Conservation (phyloP, 53 echinoderm and acorn worm genomes). For the Holothuria scabra region DNA sequence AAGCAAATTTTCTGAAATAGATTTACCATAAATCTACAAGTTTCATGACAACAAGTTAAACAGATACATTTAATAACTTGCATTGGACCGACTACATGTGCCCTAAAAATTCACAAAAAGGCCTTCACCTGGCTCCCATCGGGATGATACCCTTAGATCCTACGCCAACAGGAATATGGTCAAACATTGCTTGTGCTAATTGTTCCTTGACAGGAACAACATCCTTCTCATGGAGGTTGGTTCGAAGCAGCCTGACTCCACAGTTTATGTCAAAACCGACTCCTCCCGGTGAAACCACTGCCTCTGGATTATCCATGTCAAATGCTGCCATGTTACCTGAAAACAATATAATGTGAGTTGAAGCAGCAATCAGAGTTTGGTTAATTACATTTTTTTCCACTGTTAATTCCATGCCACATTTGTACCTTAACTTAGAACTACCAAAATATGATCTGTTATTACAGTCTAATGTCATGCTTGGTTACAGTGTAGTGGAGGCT, state of each 20-base stretch:
- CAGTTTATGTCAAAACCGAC: constrained; percentile 99
- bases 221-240: constrained; percentile 84
- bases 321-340: constrained; percentile 99
- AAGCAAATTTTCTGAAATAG: too few relatives aligned
- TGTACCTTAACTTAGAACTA: too few relatives aligned
- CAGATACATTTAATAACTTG: too few relatives aligned
- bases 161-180: constrained; percentile 99
- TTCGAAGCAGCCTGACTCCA: constrained; percentile 91
- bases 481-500: too few relatives aligned
- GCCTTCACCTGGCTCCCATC: constrained; percentile 85
- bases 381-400: too few relatives aligned
- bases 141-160: constrained; percentile 98
- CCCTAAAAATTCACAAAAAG: neutral
- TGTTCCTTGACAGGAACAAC: constrained; percentile 95
- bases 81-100: too few relatives aligned
- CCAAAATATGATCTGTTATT: too few relatives aligned
- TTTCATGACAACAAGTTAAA: too few relatives aligned
- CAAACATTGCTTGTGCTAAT: constrained; percentile 93
- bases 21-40: too few relatives aligned
- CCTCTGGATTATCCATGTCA: constrained; percentile 89
- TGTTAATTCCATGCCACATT: too few relatives aligned
- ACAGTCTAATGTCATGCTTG: too few relatives aligned
- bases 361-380: too few relatives aligned
- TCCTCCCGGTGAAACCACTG: constrained; percentile 97
- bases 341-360: neutral